Conservation (phyloP, 92 coral and sea anemone species). For the Muricea muricata region DNA sequence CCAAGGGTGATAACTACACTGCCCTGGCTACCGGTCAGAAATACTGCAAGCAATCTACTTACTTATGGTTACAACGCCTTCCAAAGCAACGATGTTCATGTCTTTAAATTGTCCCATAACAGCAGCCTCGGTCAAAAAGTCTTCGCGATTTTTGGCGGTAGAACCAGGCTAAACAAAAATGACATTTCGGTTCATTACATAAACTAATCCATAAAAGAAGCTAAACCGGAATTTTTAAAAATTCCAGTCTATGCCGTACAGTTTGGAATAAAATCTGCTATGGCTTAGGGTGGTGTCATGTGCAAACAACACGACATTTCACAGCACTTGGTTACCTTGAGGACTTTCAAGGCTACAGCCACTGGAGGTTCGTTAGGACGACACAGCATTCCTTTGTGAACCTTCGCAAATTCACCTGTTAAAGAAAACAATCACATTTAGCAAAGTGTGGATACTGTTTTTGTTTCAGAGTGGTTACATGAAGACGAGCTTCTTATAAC, state of each 20-base stretch:
- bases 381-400: conserved; percentile 76
- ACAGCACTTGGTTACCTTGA: too few species aligned
- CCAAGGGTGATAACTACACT: too few species aligned
- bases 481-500: too few species aligned
- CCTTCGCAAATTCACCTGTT: conserved; percentile 95
- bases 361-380: conserved; percentile 54
- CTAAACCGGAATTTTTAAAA: neutral
- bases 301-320: too few species aligned
- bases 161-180: conserved; percentile 72
- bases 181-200: neutral
- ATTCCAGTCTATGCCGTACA: neutral
- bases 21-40: too few species aligned
- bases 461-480: too few species aligned
- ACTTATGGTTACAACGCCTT: conserved; percentile 89
- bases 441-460: neutral
- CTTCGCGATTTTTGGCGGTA: conserved; percentile 79
- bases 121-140: conserved; percentile 93
- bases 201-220: neutral
- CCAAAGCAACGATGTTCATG: conserved; percentile 79
- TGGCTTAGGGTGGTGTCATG: too few species aligned
- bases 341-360: conserved; percentile 84
- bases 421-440: neutral
- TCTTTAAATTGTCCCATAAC: conserved; percentile 97
- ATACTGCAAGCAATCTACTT: conserved; percentile 52
- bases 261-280: too few species aligned